A percentile compares a stretch with the other conserved stretches of the same genome.
Evolutionary conservation across 1,140 invertebrate genomes (phyloP).

Genomic region (Drosophila melanica): DNA sequence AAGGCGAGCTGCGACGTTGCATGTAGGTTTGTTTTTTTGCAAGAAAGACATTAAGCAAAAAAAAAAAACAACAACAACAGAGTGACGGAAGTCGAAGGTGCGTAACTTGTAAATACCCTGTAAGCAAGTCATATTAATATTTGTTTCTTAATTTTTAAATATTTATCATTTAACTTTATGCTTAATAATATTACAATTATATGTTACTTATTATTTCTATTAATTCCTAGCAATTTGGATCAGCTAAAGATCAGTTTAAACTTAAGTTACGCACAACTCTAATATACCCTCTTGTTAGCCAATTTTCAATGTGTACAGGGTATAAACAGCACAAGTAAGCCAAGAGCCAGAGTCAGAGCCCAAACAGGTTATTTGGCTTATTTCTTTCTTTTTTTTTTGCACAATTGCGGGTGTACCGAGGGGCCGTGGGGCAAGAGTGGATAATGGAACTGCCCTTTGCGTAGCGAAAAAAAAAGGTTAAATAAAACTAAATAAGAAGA

Average conservation of each 20-base stretch:
- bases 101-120: neutral
- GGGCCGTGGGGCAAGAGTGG: neutral
- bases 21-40: conserved; percentile 73
- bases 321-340: conserved; percentile 44
- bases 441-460: conserved; percentile 26
- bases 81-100: neutral
- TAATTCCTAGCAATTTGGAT: too few species aligned
- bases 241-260: too few species aligned
- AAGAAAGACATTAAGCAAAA: conserved; percentile 65
- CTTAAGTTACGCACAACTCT: neutral
- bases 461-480: conserved; percentile 14
- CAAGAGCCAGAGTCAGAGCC: conserved; percentile 21
- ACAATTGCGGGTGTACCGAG: conserved; percentile 15
- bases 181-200: too few species aligned
- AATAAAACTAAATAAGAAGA: too few species aligned
- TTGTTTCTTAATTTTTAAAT: too few species aligned
- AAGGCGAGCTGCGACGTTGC: conserved; percentile 35
- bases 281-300: neutral
- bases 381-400: conserved; percentile 24
- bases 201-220: too few species aligned
- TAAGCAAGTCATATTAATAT: neutral
- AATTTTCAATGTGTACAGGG: neutral
- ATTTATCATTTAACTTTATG: too few species aligned
- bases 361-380: conserved; percentile 42
- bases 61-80: conserved; percentile 27